Percentiles rank a stretch among this genome's conserved stretches.
Conservation (phyloP, 1,140 invertebrate genomes). For the Zaprionus capensis region DNA sequence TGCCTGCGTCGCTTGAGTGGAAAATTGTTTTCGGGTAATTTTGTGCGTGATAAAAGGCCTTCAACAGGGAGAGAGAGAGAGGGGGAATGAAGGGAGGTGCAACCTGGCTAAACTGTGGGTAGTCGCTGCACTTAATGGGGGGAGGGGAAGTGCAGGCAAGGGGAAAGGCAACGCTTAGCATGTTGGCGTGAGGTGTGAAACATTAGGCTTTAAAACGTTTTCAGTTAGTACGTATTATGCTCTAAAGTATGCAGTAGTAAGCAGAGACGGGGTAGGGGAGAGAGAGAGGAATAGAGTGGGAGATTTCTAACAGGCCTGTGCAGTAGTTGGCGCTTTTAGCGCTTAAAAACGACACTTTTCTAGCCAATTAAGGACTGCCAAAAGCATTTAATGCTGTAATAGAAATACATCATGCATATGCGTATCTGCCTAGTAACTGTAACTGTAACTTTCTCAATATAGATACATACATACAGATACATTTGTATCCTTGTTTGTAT, state of each 20-base stretch:
- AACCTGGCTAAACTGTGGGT: not conserved
- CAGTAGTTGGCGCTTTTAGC: slow-evolving; percentile 24
- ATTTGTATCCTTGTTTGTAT: no score
- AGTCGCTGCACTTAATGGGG: not conserved
- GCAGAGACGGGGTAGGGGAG: not conserved
- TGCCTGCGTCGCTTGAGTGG: slow-evolving; percentile 73
- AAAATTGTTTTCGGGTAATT: slow-evolving; percentile 79
- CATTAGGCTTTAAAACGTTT: slow-evolving; percentile 51
- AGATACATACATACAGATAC: no score
- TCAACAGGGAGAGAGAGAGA: not conserved
- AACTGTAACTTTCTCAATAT: no score
- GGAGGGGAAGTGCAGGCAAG: not conserved
- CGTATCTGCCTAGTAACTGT: not conserved
- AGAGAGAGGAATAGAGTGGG: no score
- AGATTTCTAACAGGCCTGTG: slow-evolving; percentile 10
- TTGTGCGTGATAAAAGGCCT: slow-evolving; percentile 41
- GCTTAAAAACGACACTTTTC: slow-evolving; percentile 4
- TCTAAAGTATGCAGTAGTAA: slow-evolving; percentile 13
- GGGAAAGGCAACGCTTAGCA: slow-evolving; percentile 37
- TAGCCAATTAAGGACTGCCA: not conserved
- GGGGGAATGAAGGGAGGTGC: not conserved
- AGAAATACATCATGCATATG: not conserved
- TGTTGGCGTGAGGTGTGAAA: slow-evolving; percentile 43
- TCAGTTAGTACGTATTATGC: slow-evolving; percentile 42
- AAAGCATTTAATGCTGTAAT: not conserved